Conservation (phyloP, 2,888 invertebrate genomes). For the Ischnus inquisitorius region DNA sequence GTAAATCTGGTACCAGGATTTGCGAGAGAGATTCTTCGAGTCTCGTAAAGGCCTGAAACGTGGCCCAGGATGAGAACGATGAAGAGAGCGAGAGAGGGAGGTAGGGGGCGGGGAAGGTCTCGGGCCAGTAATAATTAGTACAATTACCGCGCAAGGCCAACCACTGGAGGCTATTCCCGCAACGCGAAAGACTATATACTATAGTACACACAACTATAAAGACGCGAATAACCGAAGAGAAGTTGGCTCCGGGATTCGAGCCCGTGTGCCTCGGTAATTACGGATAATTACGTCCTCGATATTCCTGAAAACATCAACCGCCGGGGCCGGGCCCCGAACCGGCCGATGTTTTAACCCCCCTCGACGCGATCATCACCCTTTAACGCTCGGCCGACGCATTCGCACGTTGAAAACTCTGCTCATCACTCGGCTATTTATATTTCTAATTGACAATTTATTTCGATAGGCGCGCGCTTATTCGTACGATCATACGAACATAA, state of each 20-base stretch:
- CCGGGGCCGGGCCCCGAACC: conserved; percentile 52
- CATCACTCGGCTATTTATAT: conserved; percentile 57
- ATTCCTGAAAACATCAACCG: conserved; percentile 82
- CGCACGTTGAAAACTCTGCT: conserved; percentile 53
- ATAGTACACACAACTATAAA: conserved; percentile 48
- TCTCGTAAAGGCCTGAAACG: conserved; percentile 36
- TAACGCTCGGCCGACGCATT: conserved; percentile 48
- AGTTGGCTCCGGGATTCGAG: conserved; percentile 79
- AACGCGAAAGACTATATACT: conserved; percentile 58
- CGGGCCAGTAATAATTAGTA: conserved; percentile 83
- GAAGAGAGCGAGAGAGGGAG: conserved; percentile 58
- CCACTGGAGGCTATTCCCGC: conserved; percentile 77
- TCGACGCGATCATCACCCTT: conserved; percentile 60
- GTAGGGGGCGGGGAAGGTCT: conserved; percentile 71
- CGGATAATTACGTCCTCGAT: conserved; percentile 85
- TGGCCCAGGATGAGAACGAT: conserved; percentile 39
- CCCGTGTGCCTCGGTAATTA: conserved; percentile 83
- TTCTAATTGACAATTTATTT: conserved; percentile 51
- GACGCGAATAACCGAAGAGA: conserved; percentile 57
- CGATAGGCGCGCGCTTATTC: neutral
- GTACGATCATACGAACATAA: conserved; percentile 3
- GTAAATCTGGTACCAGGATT: conserved; percentile 74
- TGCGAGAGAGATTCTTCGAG: conserved; percentile 64
- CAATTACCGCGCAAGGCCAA: conserved; percentile 85
- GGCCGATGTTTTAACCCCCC: conserved; percentile 60